Base-by-base conservation (phyloP, 2,797 vertebrate species). In the Galaxias olidus region DNA sequence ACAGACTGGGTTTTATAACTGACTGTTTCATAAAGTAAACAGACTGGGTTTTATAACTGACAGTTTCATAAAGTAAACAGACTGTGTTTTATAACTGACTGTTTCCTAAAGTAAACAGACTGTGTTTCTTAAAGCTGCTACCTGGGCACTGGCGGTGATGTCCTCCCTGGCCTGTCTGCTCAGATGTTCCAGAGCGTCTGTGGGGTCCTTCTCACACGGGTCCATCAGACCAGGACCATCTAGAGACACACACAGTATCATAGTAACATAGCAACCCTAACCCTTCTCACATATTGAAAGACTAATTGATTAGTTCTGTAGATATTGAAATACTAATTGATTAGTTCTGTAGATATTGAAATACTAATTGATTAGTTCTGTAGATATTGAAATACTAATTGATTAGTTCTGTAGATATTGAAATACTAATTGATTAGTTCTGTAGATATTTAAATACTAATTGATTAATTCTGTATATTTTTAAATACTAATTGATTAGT, bases 151-250 rank as follows among this genome's bases (percentile, higher is more conserved):
- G 67, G 90, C 91, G 0, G 94, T 94, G 66, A 93, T 66, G n/a
- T 93, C 91, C 55, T 93, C 94, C 68, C 91, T 79, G 52, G 91
- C 85, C 82, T 93, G 92, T 48, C 52, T 76, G 15, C 72, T 90
- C 90, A 93, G 78, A 61, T 63, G 75, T 53, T 86, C 82, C 40
- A 94, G 75, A 61, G 80, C 88, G 8, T 94, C 92, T 6, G 83
- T 87, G 12, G 79, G 88, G 18, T 90, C 89, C 74, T 92, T 93
- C 87, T 94, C 92, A 69, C 92, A 94, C n/a, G 92, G 92, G 74
- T 94, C 94, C 68, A 90, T 87, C 68, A 96, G 84, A 46, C 92
- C 92, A 0, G 93, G 92, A 59, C 93, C 94, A 40, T 92, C 94
- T 96, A 30, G 30, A 30, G 30, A 30, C 3, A 30, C 3, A 30